Evolutionary conservation across 1,140 invertebrate genomes (phyloP).

Genomic region (Zaprionus capensis): DNA sequence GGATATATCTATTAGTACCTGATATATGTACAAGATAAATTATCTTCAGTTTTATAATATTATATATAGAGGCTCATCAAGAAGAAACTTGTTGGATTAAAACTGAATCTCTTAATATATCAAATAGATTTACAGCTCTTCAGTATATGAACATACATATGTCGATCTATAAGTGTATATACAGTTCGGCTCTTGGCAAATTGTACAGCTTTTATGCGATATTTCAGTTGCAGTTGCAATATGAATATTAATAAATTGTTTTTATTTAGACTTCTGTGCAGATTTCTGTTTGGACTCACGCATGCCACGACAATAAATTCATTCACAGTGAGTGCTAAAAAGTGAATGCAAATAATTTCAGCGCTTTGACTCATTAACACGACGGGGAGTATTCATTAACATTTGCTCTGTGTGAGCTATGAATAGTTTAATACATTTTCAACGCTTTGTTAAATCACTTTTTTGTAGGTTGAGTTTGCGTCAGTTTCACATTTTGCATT

Average conservation of each 20-base stretch:
- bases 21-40: too few species aligned
- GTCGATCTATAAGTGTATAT: neutral
- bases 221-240: constrained; percentile 27
- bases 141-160: too few species aligned
- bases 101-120: too few species aligned
- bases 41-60: too few species aligned
- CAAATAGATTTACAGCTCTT: too few species aligned
- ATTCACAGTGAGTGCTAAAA: constrained; percentile 58
- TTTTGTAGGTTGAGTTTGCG: neutral
- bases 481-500: constrained; percentile 17
- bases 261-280: constrained; percentile 38
- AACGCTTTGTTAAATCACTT: constrained; percentile 44
- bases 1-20: too few species aligned
- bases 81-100: too few species aligned
- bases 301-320: constrained; percentile 62
- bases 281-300: constrained; percentile 61
- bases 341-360: constrained; percentile 80
- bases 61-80: too few species aligned
- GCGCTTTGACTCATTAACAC: constrained; percentile 77
- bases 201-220: neutral
- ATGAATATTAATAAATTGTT: constrained; percentile 42
- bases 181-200: neutral
- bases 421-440: constrained; percentile 58
- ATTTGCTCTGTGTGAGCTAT: constrained; percentile 47
- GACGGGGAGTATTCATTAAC: constrained; percentile 76